Conservation (phyloP, 2,797 vertebrate species). For the Sylvilagus floridanus region DNA sequence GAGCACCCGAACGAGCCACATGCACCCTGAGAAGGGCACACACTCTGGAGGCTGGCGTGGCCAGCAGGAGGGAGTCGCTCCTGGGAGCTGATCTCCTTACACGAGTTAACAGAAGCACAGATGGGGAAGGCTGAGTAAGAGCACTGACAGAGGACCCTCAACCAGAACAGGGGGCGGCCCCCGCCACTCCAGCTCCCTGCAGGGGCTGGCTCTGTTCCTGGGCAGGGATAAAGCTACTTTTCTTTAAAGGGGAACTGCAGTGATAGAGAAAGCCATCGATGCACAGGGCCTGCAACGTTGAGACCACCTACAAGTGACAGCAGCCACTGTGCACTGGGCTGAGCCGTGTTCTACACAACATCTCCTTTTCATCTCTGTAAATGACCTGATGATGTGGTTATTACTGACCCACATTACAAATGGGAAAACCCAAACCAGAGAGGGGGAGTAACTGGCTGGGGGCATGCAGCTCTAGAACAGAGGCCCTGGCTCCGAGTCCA, state of each 20-base stretch:
- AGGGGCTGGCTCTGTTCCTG: neutral
- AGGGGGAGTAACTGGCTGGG: neutral
- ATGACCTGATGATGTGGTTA: neutral
- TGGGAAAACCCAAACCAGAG: neutral
- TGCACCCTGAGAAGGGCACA: too few relatives aligned
- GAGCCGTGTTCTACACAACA: neutral
- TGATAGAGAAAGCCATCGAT: neutral
- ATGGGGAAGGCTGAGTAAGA: accelerated
- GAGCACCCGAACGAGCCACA: neutral
- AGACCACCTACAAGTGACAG: neutral
- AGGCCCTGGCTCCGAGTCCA: neutral
- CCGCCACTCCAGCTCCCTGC: neutral
- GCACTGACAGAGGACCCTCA: neutral
- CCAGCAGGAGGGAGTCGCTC: neutral
- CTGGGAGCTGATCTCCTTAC: neutral
- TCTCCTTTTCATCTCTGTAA: neutral
- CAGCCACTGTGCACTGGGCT: neutral
- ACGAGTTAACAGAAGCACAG: neutral
- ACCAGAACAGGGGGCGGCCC: neutral
- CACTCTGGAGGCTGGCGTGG: neutral
- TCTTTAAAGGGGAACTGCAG: neutral
- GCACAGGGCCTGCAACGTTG: neutral
- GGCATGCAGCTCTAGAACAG: neutral
- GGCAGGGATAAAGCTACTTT: neutral
- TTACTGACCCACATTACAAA: neutral